A percentile compares a stretch with the other conserved stretches of the same genome.
phyloP scores from a whole-genome alignment of 2,797 vertebrate genomes.

The Hippocampus kuda region DNA sequence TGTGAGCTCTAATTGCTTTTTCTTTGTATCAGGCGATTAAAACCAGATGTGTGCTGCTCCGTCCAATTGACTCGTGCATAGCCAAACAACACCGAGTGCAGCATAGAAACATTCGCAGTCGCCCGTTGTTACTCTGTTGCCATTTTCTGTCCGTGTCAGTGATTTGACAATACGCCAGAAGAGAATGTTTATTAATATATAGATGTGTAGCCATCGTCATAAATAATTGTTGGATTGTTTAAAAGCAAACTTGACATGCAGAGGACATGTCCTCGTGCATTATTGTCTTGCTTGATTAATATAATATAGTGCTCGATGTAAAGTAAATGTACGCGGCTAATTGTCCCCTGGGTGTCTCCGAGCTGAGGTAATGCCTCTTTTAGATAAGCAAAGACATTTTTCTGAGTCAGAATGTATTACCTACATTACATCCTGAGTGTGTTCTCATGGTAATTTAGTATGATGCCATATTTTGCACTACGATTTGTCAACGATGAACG shows the following conservation, averaged over 20 bases:
- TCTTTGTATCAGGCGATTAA: slow-evolving; percentile 10
- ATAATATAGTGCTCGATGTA: neutral
- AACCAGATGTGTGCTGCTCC: slow-evolving; percentile 13
- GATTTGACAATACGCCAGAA: neutral
- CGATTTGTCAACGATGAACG: neutral
- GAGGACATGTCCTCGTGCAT: neutral
- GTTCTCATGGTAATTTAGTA: neutral
- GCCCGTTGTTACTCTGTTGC: neutral
- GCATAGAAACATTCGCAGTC: slow-evolving; percentile 6
- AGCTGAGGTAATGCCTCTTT: slow-evolving; percentile 22
- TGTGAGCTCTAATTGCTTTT: neutral
- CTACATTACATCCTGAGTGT: neutral
- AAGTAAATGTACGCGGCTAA: neutral
- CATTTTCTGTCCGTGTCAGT: neutral
- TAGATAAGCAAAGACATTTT: slow-evolving; percentile 33
- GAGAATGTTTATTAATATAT: neutral
- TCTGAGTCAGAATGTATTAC: neutral
- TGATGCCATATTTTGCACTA: neutral
- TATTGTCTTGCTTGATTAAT: slow-evolving; percentile 4
- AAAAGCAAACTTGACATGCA: neutral
- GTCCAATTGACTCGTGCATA: slow-evolving; percentile 14
- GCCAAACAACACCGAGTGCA: neutral
- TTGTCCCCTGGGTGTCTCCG: slow-evolving; percentile 19
- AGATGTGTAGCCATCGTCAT: neutral
- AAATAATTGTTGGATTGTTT: neutral